Base-by-base conservation (phyloP, 1,140 invertebrate species). In the Dendroctonus ponderosae region DNA sequence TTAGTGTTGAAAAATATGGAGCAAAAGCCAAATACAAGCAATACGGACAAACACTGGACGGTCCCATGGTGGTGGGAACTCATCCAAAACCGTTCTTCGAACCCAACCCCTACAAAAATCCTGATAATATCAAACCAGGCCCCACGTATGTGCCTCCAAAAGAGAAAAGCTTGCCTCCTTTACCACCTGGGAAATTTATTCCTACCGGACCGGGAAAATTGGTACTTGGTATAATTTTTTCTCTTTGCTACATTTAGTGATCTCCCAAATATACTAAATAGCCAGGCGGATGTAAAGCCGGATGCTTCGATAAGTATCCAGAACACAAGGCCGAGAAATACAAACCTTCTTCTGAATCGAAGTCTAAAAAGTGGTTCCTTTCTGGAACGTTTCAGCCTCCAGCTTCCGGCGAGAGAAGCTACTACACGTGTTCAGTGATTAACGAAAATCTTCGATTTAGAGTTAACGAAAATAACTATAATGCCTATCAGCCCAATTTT, bases 301-400 rank as follows among this genome's bases (percentile, higher is more conserved):
- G 77, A 11, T 73, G 75, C 46, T 79, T 79, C 37, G 62, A 71
- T n/a, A 72, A 70, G 53, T 79, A 67, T 43, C 77, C 77, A 2
- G 70, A 69, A 52, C 70, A 74, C 56, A 71, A 69, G 61, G 52
- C 70, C 0, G 68, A 72, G 11, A 76, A 69, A 64, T 76, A 75
- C 41, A 52, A 59, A 43, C 26, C 52, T 0, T 59, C 52, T n/a
- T 11, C 61, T 71, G 14, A 52, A 57, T 38, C 50, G 70, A 5
- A 71, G 68, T 43, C 65, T 66, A 3, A 60, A 40, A 40, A 68
- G 60, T 56, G 42, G 42, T 7, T 56, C 11, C 3, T 15, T 6
- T 64, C 62, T 58, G 67, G 53, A 64, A 43, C 54, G 6, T 73
- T 76, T 48, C 66, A 56, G 57, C 75, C 76, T 5, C 74, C 73